Evolutionary conservation across 2,113 vertebrate species (phyloP).

Genomic region (Misgurnus anguillicaudatus): DNA sequence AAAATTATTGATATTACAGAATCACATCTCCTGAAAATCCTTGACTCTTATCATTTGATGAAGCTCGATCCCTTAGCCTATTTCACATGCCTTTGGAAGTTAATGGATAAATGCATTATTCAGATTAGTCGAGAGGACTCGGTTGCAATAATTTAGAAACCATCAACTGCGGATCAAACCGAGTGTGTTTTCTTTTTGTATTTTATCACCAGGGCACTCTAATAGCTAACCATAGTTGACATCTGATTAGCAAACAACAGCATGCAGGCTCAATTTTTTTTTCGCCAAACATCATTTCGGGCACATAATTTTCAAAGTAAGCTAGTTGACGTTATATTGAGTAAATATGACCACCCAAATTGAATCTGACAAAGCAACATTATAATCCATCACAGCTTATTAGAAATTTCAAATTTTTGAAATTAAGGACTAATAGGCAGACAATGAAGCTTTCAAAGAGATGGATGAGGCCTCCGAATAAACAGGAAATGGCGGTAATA

Average conservation of each 20-base stretch:
- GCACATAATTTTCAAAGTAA: constrained; percentile 52
- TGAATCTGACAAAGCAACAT: constrained; percentile 79
- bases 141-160: constrained; percentile 36
- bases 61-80: constrained; percentile 6
- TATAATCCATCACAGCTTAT: constrained; percentile 82
- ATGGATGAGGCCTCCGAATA: constrained; percentile 72
- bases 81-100: neutral
- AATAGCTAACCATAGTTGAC: constrained; percentile 54
- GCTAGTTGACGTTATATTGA: constrained; percentile 54
- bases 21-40: constrained; percentile 2
- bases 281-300: constrained; percentile 57
- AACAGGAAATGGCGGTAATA: constrained; percentile 66
- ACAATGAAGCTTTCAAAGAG: constrained; percentile 70
- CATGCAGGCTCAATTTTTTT: constrained; percentile 42
- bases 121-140: constrained; percentile 21
- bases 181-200: constrained; percentile 24
- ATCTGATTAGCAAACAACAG: constrained; percentile 53
- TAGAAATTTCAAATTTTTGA: constrained; percentile 80
- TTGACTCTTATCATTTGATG: constrained; percentile 13
- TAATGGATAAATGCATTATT: constrained; percentile 29
- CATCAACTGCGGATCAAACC: constrained; percentile 31
- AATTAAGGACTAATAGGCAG: constrained; percentile 78
- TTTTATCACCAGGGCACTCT: constrained; percentile 16
- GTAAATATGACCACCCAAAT: constrained; percentile 77
- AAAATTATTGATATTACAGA: constrained; percentile 31